phyloP scores from a whole-genome alignment of 2,113 vertebrate species.

The Cynoglossus semilaevis region DNA sequence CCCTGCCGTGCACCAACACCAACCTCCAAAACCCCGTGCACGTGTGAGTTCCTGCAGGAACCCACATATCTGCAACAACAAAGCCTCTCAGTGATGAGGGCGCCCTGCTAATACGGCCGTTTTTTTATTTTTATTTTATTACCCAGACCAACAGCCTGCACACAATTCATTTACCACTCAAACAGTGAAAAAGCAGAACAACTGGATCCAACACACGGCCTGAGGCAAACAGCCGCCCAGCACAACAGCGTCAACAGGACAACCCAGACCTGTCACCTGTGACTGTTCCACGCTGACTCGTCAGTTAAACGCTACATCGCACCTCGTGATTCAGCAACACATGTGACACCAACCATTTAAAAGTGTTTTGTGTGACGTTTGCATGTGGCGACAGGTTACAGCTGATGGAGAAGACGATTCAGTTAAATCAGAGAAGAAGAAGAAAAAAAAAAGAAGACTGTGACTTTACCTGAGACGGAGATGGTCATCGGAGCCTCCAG shows the following conservation, averaged over 20 bases:
- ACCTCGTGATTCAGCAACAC: not conserved
- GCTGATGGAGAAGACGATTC: no score
- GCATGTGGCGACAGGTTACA: not conserved
- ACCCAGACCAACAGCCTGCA: slow-evolving; percentile 51
- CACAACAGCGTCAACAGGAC: slow-evolving; percentile 36
- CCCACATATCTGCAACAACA: slow-evolving; percentile 26
- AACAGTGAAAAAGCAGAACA: slow-evolving; percentile 64
- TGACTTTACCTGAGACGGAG: slow-evolving; percentile 86
- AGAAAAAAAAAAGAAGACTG: not conserved
- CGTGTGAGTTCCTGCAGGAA: not conserved
- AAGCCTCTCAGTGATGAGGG: slow-evolving; percentile 26
- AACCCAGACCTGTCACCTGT: slow-evolving; percentile 20
- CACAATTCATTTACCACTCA: slow-evolving; percentile 59
- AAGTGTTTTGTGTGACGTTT: not conserved
- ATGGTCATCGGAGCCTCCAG: slow-evolving; percentile 93
- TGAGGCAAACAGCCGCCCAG: slow-evolving; percentile 49
- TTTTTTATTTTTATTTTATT: slow-evolving; percentile 32
- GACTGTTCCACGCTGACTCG: not conserved
- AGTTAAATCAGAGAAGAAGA: no score
- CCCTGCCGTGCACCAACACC: slow-evolving; percentile 9
- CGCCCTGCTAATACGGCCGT: slow-evolving; percentile 25
- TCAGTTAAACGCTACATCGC: slow-evolving; percentile 4
- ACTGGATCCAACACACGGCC: slow-evolving; percentile 64
- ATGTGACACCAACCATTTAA: not conserved
- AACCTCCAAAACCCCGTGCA: not conserved